Evolutionary conservation across 2,888 invertebrate species (phyloP), one percentile per base, ranked within the genome.

Genomic region (Cryptus armator): DNA sequence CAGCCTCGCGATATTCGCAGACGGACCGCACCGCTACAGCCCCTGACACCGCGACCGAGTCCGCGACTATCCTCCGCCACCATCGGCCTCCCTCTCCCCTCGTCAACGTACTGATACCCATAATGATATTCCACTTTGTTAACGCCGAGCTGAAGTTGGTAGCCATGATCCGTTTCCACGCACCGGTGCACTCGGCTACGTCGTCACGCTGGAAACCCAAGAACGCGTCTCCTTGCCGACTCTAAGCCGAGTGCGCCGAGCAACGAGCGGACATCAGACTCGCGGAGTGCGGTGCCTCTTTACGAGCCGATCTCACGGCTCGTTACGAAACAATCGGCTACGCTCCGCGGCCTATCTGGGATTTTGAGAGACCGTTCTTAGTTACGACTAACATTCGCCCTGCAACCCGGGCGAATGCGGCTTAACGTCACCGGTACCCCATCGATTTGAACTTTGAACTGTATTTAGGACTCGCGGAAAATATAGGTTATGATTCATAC

Each of bases 151-250:
- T 86, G 87, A 89, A 91, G 88, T 91, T 89, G 89, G 91, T 93
- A 93, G 92, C 93, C 93, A 92, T 93, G 93, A 93, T 92, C 93
- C 92, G 92, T 93, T 93, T 93, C 92, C 92, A 93, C 91, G 93
- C 93, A 91, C 89, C 91, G 92, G 86, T 92, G 92, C 90, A 76
- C 87, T 81, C 86, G 81, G 75, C 51, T 83, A 78, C 68, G 72
- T 75, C 86, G 89, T 90, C 89, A 87, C 87, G 90, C 89, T 90
- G 88, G 85, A 87, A 88, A 90, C 85, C 83, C 88, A 88, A 88
- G 87, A 89, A 87, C 86, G 84, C 86, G 74, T 75, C 78, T 64
- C 53, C 53, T 62, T 72, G 59, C 24, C 24, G 24, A 9, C 66
- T 66, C 32, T 56, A 29, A 48, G 48, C 19, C 67, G 51, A 66